Evolutionary conservation across 2,888 invertebrate species (phyloP).

Genomic region (Cyrtodaria siliqua): DNA sequence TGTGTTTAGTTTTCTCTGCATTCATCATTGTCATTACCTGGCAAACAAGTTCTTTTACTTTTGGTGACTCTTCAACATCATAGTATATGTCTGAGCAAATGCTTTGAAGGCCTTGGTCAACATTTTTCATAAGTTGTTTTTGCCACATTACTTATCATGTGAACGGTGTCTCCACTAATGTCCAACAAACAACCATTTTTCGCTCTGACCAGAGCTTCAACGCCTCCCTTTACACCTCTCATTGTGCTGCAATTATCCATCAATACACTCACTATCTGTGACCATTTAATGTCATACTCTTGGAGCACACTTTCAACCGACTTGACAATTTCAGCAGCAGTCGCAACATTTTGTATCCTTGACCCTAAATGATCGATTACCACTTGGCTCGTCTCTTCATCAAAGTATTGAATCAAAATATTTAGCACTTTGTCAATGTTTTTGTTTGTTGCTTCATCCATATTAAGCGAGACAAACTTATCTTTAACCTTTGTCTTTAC

Average conservation of each 20-base stretch:
- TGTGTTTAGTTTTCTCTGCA: slow-evolving; percentile 13
- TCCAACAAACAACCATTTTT: slow-evolving; percentile 40
- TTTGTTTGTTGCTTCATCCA: slow-evolving; percentile 46
- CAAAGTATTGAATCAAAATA: slow-evolving; percentile 31
- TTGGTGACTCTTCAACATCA: slow-evolving; percentile 40
- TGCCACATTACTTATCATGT: slow-evolving; percentile 41
- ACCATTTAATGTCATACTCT: slow-evolving; percentile 32
- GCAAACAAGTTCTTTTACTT: slow-evolving; percentile 18
- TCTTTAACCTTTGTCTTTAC: slow-evolving; percentile 14
- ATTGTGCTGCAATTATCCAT: slow-evolving; percentile 47
- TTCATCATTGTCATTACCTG: slow-evolving; percentile 18
- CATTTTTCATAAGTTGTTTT: slow-evolving; percentile 18
- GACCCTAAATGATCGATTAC: slow-evolving; percentile 24
- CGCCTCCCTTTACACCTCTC: slow-evolving; percentile 38
- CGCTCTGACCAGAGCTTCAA: slow-evolving; percentile 24
- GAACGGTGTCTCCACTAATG: slow-evolving; percentile 44
- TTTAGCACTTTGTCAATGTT: slow-evolving; percentile 40
- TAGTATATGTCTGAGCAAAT: slow-evolving; percentile 35
- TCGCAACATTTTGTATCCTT: slow-evolving; percentile 29
- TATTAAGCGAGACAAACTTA: slow-evolving; percentile 23
- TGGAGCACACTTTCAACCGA: slow-evolving; percentile 19
- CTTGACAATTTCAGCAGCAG: slow-evolving; percentile 18
- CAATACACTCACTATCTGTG: slow-evolving; percentile 22
- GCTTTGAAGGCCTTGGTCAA: slow-evolving; percentile 13
- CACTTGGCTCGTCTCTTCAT: slow-evolving; percentile 12